Evolutionary conservation across 1,140 invertebrate species (phyloP), one percentile per base, ranked within the genome.

Genomic region (Bombus pascuorum): DNA sequence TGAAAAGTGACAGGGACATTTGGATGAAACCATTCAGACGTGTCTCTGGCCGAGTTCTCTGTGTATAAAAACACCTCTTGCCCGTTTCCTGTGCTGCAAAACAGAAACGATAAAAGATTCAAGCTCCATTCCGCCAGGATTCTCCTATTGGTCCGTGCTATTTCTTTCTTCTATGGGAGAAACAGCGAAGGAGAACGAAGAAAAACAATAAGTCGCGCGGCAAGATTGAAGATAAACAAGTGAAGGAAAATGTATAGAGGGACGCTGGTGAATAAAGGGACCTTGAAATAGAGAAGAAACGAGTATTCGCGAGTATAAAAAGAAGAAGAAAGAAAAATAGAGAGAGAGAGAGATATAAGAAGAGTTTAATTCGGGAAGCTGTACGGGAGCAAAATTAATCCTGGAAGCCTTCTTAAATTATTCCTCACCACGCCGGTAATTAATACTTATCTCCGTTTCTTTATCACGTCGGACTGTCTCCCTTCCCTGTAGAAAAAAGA

Each of bases 381-480:
- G 66, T 72, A 34, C 72, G 42, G 53, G 22, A 68, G 57, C 32
- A 62, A 66, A 65, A 83, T 76, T 83, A 85, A 81, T 81, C 44
- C 83, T 44, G 57, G 77, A 53, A 71, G 39, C 75, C 59, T 79
- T 59, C 66, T 80, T 79, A 84, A 85, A 81, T 87, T 79, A 87
- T 81, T 86, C 83, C 44, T 65, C 57, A 2, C 71, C 59, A 71
- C 78, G 44, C 77, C 22, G 78, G 57, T 86, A 81, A 87, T 87
- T 87, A 86, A 87, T 87, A 84, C 81, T 74, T 84, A 85, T 85
- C 37, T 83, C 57, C 71, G 79, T 44, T 76, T 68, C 32, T 62
- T 70, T 57, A 83, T 81, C 57, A 62, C 59, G 28, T 18, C 28
- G 65, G 22, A 37, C 28, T 12, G 32, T n/a, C 13, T 5, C 13